Conservation (phyloP, 2,888 invertebrate species). For the Leptinotarsa haldemani region DNA sequence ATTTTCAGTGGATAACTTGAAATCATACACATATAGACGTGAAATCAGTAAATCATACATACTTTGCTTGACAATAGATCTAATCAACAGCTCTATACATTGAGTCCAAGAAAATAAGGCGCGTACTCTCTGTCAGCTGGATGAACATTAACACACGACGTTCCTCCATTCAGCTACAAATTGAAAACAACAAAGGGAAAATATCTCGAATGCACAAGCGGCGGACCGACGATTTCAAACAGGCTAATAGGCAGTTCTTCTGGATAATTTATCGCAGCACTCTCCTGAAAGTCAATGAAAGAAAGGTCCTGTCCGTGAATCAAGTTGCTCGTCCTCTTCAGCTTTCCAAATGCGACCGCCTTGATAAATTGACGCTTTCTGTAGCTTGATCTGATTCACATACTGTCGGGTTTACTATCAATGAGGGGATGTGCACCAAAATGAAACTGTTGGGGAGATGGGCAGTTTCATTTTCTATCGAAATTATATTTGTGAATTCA, state of each 20-base stretch:
- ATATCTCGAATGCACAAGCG: constrained; percentile 48
- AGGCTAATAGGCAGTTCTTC: constrained; percentile 65
- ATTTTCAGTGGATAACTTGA: too few species aligned
- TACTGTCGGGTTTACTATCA: constrained; percentile 28
- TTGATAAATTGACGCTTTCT: constrained; percentile 61
- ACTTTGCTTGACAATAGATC: not conserved
- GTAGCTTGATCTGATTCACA: constrained; percentile 54
- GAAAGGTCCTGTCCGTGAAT: constrained; percentile 57
- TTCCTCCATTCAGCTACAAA: not conserved
- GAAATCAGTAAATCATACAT: too few species aligned
- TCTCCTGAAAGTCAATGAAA: constrained; percentile 63
- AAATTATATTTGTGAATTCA: too few species aligned
- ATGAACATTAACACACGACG: not conserved
- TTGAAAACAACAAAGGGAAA: constrained; percentile 22
- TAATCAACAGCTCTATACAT: not conserved
- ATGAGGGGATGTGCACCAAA: not conserved
- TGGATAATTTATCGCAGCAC: constrained; percentile 64
- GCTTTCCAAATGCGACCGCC: constrained; percentile 52
- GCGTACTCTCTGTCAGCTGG: too few species aligned
- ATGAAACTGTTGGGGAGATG: not conserved
- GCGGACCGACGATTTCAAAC: constrained; percentile 58
- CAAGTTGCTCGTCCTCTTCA: constrained; percentile 57
- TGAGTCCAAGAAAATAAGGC: too few species aligned
- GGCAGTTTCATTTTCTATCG: not conserved
- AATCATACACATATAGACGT: too few species aligned